A percentile compares a stretch with the other conserved stretches of the same genome.
Evolutionary conservation across 2,888 invertebrate species (phyloP).

Genomic region (Leptarthrus brevirostris): DNA sequence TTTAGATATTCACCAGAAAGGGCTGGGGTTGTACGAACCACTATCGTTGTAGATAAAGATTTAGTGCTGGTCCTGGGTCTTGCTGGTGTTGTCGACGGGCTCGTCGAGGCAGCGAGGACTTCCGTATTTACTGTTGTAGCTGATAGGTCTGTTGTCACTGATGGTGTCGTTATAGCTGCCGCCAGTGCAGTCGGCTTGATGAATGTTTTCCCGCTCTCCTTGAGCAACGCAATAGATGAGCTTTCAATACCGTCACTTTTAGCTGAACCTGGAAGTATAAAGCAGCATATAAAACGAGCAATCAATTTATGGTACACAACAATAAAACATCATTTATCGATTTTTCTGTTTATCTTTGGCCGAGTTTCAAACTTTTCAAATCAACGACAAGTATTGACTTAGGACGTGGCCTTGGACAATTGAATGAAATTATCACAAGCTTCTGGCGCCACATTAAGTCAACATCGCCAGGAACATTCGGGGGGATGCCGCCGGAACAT

Average conservation of each 20-base stretch:
- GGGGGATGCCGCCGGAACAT: constrained; percentile 9
- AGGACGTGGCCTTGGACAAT: constrained; percentile 31
- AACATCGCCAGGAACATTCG: constrained; percentile 20
- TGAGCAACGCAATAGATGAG: constrained; percentile 48
- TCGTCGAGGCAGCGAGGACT: constrained; percentile 49
- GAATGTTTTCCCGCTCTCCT: constrained; percentile 48
- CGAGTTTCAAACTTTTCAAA: constrained; percentile 39
- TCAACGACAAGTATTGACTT: constrained; percentile 27
- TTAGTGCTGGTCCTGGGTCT: constrained; percentile 48
- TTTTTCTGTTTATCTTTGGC: constrained; percentile 29
- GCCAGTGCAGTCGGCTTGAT: constrained; percentile 46
- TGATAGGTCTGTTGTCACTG: constrained; percentile 49
- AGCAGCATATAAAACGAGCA: constrained; percentile 15
- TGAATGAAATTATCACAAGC: constrained; percentile 6
- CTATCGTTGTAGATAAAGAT: constrained; percentile 1
- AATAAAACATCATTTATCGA: constrained; percentile 37
- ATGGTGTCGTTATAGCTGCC: constrained; percentile 32
- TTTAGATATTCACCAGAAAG: constrained; percentile 45
- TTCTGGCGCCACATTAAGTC: constrained; percentile 42
- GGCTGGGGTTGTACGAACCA: neutral
- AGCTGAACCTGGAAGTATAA: constrained; percentile 34
- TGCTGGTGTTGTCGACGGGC: constrained; percentile 58
- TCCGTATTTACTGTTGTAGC: constrained; percentile 17
- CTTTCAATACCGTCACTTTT: constrained; percentile 47
- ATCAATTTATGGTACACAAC: constrained; percentile 28